Evolutionary conservation across 2,888 invertebrate species (phyloP), one percentile per base, ranked within the genome.

Genomic region (Trilocha varians): DNA sequence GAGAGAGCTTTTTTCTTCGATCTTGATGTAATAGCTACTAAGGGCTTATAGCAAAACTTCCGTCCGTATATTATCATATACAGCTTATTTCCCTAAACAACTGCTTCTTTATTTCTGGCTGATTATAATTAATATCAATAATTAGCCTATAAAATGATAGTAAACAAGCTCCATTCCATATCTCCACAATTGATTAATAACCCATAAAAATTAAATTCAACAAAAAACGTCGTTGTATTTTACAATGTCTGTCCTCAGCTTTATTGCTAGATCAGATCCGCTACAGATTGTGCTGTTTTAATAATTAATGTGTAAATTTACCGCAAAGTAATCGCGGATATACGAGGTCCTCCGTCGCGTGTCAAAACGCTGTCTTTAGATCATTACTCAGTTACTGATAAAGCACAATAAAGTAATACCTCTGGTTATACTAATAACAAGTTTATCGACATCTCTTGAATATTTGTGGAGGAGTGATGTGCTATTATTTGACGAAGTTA

Each of bases 251-350:
- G 13, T 17, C 11, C 25, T 25, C 25, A 11, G 25, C 25, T 25
- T 25, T 38, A 38, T 39, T 45, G 35, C 35, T 37, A 40, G 32
- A 50, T 57, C 57, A 78, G 76, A 78, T 82, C 83, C 79, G 78
- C 60, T 58, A 69, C 53, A 59, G 61, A 68, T 69, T 71, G 71
- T 64, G 71, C 73, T 75, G 73, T 70, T 74, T 79, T 68, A 66
- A 74, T 82, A 78, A 80, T 79, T 77, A 73, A 78, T 78, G 65
- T 67, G 59, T 69, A 68, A 70, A 53, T 9, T 57, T 79, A 78
- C 76, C 52, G 60, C 65, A 78, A 78, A 80, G 57, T 58, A 65
- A 63, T 78, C 50, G 64, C 79, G 79, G 82, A 82, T 78, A 76
- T 43, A 37, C 36, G 25, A 34, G 13, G 53, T 56, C 55, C 57